phyloP scores from a whole-genome alignment of 2,797 vertebrate species.

The Betta splendens region DNA sequence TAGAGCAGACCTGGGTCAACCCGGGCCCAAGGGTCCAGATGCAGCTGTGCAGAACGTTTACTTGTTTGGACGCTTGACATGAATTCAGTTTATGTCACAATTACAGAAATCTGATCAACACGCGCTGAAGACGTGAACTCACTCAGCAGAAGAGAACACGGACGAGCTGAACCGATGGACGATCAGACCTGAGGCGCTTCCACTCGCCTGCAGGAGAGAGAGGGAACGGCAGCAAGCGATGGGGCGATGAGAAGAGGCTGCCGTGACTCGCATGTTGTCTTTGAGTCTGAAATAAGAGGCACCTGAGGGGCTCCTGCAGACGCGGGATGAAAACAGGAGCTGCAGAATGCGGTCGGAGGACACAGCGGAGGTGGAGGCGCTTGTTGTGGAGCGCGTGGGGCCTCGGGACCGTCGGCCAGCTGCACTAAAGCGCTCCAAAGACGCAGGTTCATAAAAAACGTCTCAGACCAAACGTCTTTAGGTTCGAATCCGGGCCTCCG shows the following conservation, averaged over 20 bases:
- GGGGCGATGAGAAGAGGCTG: conserved; percentile 74
- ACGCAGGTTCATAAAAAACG: conserved; percentile 70
- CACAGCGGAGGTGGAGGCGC: conserved; percentile 19
- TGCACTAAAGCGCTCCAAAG: conserved; percentile 61
- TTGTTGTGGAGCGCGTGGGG: conserved; percentile 42
- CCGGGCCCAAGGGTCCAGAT: conserved; percentile 51
- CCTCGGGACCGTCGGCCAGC: conserved; percentile 59
- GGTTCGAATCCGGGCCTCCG: conserved; percentile 53
- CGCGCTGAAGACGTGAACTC: too few relatives aligned
- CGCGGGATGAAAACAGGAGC: conserved; percentile 20
- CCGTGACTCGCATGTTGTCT: conserved; percentile 75
- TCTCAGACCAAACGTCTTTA: conserved; percentile 50
- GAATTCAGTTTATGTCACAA: conserved; percentile 32
- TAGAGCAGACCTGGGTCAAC: conserved; percentile 59
- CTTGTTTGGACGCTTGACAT: conserved; percentile 48
- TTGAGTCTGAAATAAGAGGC: conserved; percentile 60
- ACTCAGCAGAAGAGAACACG: too few relatives aligned
- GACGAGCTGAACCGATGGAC: conserved; percentile 10
- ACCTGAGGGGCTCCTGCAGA: conserved; percentile 56
- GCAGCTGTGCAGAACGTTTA: conserved; percentile 41
- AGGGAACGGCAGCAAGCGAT: conserved; percentile 68
- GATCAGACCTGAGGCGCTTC: conserved; percentile 2
- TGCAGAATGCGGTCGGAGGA: conserved; percentile 37
- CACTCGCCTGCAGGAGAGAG: too few relatives aligned
- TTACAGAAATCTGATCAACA: too few relatives aligned